Percentiles rank a stretch among this genome's conserved stretches.
phyloP scores from a whole-genome alignment of 1,140 invertebrate genomes.

The Periplaneta americana region DNA sequence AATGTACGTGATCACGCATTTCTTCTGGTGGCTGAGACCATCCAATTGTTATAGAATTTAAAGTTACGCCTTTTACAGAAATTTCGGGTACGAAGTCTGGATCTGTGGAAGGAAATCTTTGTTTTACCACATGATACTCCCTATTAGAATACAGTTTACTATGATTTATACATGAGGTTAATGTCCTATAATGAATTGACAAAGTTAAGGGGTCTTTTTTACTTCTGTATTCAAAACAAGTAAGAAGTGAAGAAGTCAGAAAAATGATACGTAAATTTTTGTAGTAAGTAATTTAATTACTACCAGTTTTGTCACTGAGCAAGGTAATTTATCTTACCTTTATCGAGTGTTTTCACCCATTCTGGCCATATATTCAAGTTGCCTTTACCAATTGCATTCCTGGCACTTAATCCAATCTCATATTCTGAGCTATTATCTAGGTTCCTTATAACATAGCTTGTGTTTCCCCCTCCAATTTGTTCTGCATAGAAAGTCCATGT shows the following conservation, averaged over 20 bases:
- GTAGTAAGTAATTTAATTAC: too few relatives aligned
- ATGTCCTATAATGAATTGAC: not conserved
- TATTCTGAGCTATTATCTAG: conserved; percentile 56
- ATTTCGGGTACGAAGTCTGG: conserved; percentile 72
- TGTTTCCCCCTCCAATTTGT: conserved; percentile 48
- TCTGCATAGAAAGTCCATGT: conserved; percentile 46
- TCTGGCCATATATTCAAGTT: conserved; percentile 41
- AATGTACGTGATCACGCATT: conserved; percentile 65
- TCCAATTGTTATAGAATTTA: conserved; percentile 69
- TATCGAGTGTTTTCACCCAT: conserved; percentile 52
- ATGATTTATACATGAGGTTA: not conserved
- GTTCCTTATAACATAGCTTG: conserved; percentile 54
- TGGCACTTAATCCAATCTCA: conserved; percentile 46
- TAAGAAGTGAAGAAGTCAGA: not conserved
- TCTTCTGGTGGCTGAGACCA: conserved; percentile 61
- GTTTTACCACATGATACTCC: too few relatives aligned
- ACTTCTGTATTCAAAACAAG: not conserved
- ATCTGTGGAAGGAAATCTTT: conserved; percentile 42
- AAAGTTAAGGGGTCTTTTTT: not conserved
- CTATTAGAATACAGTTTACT: too few relatives aligned
- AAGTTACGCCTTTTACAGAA: conserved; percentile 67
- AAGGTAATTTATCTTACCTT: conserved; percentile 32
- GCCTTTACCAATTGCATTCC: conserved; percentile 46
- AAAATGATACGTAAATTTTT: too few relatives aligned
- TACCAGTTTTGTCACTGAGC: not conserved